Conservation (phyloP, 2,888 invertebrate genomes). For the Hetaerina titia region DNA sequence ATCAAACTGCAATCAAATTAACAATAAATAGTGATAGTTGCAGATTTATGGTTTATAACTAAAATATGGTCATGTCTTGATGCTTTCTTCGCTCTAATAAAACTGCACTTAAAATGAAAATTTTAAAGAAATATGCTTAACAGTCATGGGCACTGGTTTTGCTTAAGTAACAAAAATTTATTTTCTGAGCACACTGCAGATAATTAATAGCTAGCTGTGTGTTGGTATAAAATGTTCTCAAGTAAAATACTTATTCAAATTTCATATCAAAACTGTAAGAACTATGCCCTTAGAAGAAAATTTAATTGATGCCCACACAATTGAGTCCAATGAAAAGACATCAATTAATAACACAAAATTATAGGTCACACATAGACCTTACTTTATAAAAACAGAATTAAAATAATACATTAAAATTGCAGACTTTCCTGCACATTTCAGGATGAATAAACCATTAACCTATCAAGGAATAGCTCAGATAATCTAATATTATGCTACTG, state of each 20-base stretch:
- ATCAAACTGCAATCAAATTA: background rate
- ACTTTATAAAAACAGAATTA: constrained; percentile 58
- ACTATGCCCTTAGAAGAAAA: constrained; percentile 41
- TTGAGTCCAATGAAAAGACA: constrained; percentile 15
- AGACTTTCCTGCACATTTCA: background rate
- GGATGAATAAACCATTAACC: constrained; percentile 54
- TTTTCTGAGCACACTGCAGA: constrained; percentile 8
- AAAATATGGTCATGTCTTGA: background rate
- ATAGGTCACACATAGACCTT: constrained; percentile 2
- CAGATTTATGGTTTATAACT: background rate
- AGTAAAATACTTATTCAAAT: constrained; percentile 11
- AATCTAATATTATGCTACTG: constrained; percentile 40
- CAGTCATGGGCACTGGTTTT: background rate
- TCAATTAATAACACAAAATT: constrained; percentile 33
- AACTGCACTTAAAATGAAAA: background rate
- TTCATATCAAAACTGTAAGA: constrained; percentile 20
- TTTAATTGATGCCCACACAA: background rate
- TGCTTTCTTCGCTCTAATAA: background rate
- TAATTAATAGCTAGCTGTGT: background rate
- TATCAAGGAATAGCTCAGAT: constrained; percentile 45
- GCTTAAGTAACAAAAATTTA: background rate
- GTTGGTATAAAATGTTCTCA: constrained; percentile 2
- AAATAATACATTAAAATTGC: constrained; percentile 41
- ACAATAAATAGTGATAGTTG: constrained; percentile 2
- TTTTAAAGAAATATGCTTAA: background rate